phyloP scores from a whole-genome alignment of 2,888 invertebrate genomes.

The Ornithoptera priamus region DNA sequence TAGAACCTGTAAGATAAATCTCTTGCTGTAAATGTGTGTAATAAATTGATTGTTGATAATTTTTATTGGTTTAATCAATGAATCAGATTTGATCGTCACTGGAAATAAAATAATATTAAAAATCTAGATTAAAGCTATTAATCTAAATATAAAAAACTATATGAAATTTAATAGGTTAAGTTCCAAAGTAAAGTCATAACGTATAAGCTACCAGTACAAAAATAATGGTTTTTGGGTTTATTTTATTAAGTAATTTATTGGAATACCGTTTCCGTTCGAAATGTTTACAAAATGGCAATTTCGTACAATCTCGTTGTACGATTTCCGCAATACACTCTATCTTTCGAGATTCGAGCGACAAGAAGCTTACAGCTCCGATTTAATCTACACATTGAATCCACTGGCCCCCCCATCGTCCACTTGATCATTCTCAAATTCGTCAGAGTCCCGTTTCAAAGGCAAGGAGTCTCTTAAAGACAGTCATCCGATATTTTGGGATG shows the following conservation, averaged over 20 bases:
- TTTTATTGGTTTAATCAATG: not conserved
- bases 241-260: not conserved
- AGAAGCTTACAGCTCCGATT: slow-evolving; percentile 48
- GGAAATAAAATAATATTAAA: too few relatives aligned
- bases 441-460: slow-evolving; percentile 63
- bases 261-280: not conserved
- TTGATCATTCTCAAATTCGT: slow-evolving; percentile 66
- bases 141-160: too few relatives aligned
- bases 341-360: slow-evolving; percentile 22
- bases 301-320: slow-evolving; percentile 4
- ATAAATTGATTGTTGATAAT: not conserved
- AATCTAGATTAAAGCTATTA: too few relatives aligned
- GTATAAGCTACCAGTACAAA: too few relatives aligned
- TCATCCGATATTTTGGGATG: slow-evolving; percentile 47
- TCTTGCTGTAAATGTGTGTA: not conserved
- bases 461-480: slow-evolving; percentile 41
- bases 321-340: slow-evolving; percentile 4
- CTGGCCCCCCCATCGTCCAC: slow-evolving; percentile 57
- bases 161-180: too few relatives aligned
- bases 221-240: too few relatives aligned
- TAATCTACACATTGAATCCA: slow-evolving; percentile 46
- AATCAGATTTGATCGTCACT: not conserved
- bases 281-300: not conserved
- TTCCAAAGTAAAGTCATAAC: too few relatives aligned
- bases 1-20: not conserved